phyloP scores from a whole-genome alignment of 2,113 vertebrate species.

The Siniperca knerii region DNA sequence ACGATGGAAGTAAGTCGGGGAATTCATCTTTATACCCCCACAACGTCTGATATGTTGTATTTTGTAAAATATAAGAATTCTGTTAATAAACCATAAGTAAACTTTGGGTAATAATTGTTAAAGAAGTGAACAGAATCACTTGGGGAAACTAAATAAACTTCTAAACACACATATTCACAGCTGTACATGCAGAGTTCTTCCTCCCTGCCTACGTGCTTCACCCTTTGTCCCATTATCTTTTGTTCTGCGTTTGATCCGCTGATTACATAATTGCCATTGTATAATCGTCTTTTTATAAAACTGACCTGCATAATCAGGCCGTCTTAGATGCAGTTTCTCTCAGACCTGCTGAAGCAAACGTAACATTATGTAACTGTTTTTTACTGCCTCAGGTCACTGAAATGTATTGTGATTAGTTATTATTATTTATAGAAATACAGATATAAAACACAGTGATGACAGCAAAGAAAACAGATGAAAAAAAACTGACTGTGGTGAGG shows the following conservation, averaged over 20 bases:
- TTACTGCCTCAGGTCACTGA: neutral
- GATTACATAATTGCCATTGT: conserved; percentile 65
- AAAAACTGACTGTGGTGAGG: neutral
- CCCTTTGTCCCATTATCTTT: conserved; percentile 49
- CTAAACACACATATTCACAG: neutral
- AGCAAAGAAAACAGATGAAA: neutral
- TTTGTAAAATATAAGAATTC: neutral
- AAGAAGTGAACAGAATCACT: neutral
- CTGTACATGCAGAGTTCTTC: neutral
- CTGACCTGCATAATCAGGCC: conserved; percentile 45
- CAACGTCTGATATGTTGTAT: neutral
- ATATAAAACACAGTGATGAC: neutral
- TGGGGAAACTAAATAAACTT: neutral
- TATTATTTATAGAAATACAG: neutral
- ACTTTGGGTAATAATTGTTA: neutral
- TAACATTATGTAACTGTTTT: conserved; percentile 29
- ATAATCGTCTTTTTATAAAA: conserved; percentile 56
- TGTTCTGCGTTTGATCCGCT: conserved; percentile 52
- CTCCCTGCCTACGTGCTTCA: conserved; percentile 55
- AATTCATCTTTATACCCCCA: neutral
- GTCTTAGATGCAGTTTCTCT: conserved; percentile 9
- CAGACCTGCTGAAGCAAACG: conserved; percentile 9
- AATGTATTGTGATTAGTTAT: conserved; percentile 6
- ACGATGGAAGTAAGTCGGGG: no score
- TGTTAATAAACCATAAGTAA: neutral